Base-by-base conservation (phyloP, 2,888 invertebrate species). In the Rhagium mordax region DNA sequence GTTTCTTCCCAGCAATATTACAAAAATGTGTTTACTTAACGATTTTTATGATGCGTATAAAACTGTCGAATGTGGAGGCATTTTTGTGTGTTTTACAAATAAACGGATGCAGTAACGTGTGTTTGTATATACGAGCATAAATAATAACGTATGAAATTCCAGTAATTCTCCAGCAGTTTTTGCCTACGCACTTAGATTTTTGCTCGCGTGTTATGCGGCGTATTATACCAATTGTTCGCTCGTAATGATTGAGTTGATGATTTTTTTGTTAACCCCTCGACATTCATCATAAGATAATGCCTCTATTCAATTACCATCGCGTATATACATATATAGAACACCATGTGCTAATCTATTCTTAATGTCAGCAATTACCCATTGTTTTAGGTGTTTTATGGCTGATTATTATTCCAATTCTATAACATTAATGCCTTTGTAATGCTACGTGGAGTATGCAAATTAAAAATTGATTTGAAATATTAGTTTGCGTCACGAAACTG, bases 301-400 rank as follows among this genome's bases (percentile, higher is more conserved):
- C 53, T 65, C 65, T 65, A 65, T 65, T 65, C 65, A 65, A 65
- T 65, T 65, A 53, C 33, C 33, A n/a, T 41, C 53, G 18, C 33
- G 51, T 65, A 24, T 48, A 48, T 61, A 24, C 24, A 48, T 61
- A 60, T 60, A 51, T 51, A 41, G 53, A 55, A 67, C 67, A 47
- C 20, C 67, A 55, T 65, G 57, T 69, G 49, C 65, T 73, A 75
- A 74, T 71, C 73, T 55, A 74, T 75, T 73, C 68, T 59, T 75
- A 72, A 75, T 75, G 74, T 60, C 59, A 24, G 69, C 70, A 70
- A 72, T 75, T 74, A 74, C 60, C 69, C 60, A 76, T 76, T 76
- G 76, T 76, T 70, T 70, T 69, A 64, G 70, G 70, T 62, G 70
- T 74, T 71, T 69, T 70, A 71, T 67, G 51, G 55, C 16, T 51